A percentile compares a stretch with the other conserved stretches of the same genome.
These are phyloP conservation scores for Cebus imitator DNA, from an alignment of 2,113 vertebrate genomes.

Conservation along the genomic window DNA sequence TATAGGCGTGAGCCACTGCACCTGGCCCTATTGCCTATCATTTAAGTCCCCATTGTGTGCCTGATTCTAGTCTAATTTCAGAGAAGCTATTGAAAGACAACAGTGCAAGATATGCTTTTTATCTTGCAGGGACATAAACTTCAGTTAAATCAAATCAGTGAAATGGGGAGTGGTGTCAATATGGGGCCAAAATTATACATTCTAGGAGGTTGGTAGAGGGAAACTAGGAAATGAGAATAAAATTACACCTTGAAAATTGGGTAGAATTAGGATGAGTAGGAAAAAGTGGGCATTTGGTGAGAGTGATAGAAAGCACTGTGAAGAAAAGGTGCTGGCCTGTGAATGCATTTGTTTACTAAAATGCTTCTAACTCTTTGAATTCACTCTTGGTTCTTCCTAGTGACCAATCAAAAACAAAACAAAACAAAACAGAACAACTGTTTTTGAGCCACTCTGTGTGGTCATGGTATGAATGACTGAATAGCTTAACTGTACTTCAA, in stretches of 20 bases:
- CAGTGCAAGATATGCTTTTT: not conserved
- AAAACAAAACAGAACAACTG: not conserved
- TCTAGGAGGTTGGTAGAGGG: not conserved
- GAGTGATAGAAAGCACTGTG: not conserved
- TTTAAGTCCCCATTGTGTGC: not conserved
- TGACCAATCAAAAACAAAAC: not conserved
- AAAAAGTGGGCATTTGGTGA: not conserved
- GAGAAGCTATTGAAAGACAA: not conserved
- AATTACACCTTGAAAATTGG: not conserved
- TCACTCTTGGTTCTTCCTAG: conserved; percentile 6
- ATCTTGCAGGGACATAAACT: not conserved
- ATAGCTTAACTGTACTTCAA: not conserved
- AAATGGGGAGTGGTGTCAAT: not conserved
- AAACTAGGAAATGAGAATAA: not conserved
- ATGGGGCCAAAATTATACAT: not conserved
- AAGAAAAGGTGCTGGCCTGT: not conserved
- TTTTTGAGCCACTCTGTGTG: not conserved
- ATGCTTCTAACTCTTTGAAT: not conserved
- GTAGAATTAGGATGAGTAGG: not conserved
- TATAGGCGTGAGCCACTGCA: no score
- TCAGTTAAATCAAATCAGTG: conserved; percentile 11
- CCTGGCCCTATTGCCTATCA: not conserved
- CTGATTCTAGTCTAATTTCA: conserved; percentile 1
- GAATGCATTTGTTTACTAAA: not conserved
- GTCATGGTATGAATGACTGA: not conserved